phyloP scores from a whole-genome alignment of 2,888 invertebrate genomes.

The Mesorhabditis belari region DNA sequence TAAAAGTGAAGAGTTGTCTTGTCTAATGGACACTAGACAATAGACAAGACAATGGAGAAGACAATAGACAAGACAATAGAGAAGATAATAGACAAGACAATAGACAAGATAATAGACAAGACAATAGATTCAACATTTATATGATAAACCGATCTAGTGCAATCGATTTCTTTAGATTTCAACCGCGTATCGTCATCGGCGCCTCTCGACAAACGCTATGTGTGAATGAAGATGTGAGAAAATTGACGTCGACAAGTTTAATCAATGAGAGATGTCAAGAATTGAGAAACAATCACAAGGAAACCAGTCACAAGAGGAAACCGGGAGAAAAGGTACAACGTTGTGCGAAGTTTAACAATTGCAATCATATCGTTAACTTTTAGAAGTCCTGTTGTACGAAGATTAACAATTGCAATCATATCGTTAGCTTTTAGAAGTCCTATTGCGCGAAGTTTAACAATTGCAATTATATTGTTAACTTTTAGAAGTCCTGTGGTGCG shows the following conservation, averaged over 20 bases:
- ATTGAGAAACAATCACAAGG: constrained; percentile 26
- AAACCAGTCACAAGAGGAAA: constrained; percentile 11
- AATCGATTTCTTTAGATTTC: constrained; percentile 19
- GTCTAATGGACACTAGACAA: too few species aligned
- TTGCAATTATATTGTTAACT: background rate
- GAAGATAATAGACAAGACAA: too few species aligned
- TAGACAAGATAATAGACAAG: too few species aligned
- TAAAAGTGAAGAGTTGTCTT: too few species aligned
- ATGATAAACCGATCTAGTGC: background rate
- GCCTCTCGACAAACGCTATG: constrained; percentile 67
- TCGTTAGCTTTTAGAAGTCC: too few species aligned
- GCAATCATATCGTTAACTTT: too few species aligned
- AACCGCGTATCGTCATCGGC: constrained; percentile 39
- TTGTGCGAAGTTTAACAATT: too few species aligned
- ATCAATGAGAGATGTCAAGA: constrained; percentile 49
- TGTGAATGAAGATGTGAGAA: constrained; percentile 71
- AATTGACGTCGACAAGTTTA: constrained; percentile 28
- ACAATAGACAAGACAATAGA: too few species aligned
- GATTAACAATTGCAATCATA: too few species aligned
- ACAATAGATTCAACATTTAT: too few species aligned
- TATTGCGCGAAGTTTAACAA: too few species aligned
- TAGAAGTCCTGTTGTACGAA: constrained; percentile 8
- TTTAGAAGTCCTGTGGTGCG: constrained; percentile 6
- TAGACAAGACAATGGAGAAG: too few species aligned
- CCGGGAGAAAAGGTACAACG: constrained; percentile 1